A percentile compares a stretch with the other conserved stretches of the same genome.
Evolutionary conservation across 2,797 vertebrate species (phyloP).

Genomic region (Cuculus canorus): DNA sequence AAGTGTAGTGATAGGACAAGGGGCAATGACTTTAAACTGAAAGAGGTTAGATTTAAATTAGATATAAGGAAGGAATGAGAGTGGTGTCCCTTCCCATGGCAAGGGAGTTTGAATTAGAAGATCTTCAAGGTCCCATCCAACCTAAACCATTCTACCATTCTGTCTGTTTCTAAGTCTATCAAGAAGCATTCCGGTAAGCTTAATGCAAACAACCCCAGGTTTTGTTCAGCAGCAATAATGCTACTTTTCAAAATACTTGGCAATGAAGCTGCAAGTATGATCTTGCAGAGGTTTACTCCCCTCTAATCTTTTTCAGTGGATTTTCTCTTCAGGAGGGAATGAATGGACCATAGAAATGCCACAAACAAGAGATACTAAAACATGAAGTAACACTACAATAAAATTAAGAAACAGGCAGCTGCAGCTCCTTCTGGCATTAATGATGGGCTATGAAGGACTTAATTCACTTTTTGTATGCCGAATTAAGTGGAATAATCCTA

Average conservation of each 20-base stretch:
- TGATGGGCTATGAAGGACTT: not conserved
- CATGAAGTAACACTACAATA: not conserved
- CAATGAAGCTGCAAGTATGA: not conserved
- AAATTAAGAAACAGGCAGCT: not conserved
- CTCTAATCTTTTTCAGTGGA: not conserved
- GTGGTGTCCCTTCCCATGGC: too few relatives aligned
- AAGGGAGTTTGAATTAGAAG: too few relatives aligned
- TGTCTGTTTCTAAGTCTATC: not conserved
- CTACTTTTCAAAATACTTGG: not conserved
- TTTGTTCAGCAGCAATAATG: not conserved
- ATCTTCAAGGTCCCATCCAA: too few relatives aligned
- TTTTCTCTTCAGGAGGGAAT: not conserved
- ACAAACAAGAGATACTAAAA: not conserved
- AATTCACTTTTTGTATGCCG: not conserved
- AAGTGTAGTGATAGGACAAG: too few relatives aligned
- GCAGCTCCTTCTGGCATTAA: not conserved
- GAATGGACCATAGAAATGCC: not conserved
- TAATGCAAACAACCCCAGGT: not conserved
- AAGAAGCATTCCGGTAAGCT: not conserved
- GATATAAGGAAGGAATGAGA: too few relatives aligned
- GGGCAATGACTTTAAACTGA: too few relatives aligned
- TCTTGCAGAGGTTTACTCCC: conserved; percentile 4
- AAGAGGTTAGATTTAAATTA: too few relatives aligned
- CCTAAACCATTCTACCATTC: too few relatives aligned
- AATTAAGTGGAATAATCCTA: not conserved